Evolutionary conservation across 2,113 vertebrate genomes (phyloP), one percentile per base, ranked within the genome.

Genomic region (Sebastes schlegelii): DNA sequence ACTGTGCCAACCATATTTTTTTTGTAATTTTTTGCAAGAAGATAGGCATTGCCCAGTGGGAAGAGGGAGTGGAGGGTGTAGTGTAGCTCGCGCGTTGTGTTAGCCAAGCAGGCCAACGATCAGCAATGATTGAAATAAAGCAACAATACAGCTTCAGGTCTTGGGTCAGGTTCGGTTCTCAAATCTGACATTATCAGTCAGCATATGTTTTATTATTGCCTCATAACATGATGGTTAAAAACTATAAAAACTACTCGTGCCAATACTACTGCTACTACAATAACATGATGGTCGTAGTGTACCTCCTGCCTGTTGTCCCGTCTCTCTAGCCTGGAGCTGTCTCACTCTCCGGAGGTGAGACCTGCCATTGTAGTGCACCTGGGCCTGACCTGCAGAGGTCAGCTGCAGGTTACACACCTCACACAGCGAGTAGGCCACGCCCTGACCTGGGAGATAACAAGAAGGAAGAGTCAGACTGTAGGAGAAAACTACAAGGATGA

Each of bases 361-460:
- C 80, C 96, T 97, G 71, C 98, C 98, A 0, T 98, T 98, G 93
- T 97, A 98, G 93, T 99, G 98, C 77, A 98, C 95, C 90, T 98
- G 97, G 66, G 97, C 97, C 92, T 99, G 98, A 7, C 97, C 96
- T 49, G 96, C 94, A 0, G 98, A 98, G 90, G 97, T 97, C 78
- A 99, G 93, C 93, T 99, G 98, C 90, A 99, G 97, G 93, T 99
- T 99, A 90, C 98, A 99, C 80, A 97, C 98, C 61, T 98, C 97
- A 7, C 98, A 99, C 80, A 99, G 95, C 0, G 97, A 98, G 92
- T 96, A 98, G 2, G 97, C 73, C 64, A 96, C 85, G 0, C 85
- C 63, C 54, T 86, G 84, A 87, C 80, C 92, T 91, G 69, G 3
- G 23, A 76, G 9, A 49, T 45, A 40, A 46, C 64, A 77, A 67